Evolutionary conservation across 1,140 invertebrate species (phyloP).

Genomic region (Manduca sexta): DNA sequence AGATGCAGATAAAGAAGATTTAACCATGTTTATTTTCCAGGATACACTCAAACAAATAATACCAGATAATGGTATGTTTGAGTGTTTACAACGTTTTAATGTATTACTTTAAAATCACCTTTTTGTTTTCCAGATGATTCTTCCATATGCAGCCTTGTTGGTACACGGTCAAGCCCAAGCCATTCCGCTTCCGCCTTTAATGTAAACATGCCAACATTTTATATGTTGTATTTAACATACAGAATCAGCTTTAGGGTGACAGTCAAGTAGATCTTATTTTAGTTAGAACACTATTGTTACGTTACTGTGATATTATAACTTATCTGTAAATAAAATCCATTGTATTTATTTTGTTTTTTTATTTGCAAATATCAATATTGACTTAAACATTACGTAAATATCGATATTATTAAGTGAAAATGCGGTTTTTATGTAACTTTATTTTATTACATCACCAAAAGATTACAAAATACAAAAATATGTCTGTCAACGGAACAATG

Average conservation of each 20-base stretch:
- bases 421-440: slow-evolving; percentile 5
- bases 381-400: no score
- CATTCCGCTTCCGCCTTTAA: slow-evolving; percentile 74
- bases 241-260: slow-evolving; percentile 25
- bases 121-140: slow-evolving; percentile 73
- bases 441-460: slow-evolving; percentile 3
- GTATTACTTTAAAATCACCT: slow-evolving; percentile 64
- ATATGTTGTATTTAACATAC: slow-evolving; percentile 34
- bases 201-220: slow-evolving; percentile 58
- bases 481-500: background rate
- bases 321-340: slow-evolving; percentile 24
- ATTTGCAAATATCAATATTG: background rate
- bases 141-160: slow-evolving; percentile 71
- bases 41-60: slow-evolving; percentile 48
- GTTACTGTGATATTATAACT: slow-evolving; percentile 45
- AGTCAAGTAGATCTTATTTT: slow-evolving; percentile 13
- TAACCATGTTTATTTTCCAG: slow-evolving; percentile 57
- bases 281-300: slow-evolving; percentile 3
- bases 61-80: slow-evolving; percentile 44
- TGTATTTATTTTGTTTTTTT: slow-evolving; percentile 4
- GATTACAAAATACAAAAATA: background rate
- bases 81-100: slow-evolving; percentile 49
- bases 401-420: slow-evolving; percentile 1
- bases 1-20: slow-evolving; percentile 60
- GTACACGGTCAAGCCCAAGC: slow-evolving; percentile 72